phyloP scores from a whole-genome alignment of 2,113 vertebrate species.

The Periophthalmus modestus region DNA sequence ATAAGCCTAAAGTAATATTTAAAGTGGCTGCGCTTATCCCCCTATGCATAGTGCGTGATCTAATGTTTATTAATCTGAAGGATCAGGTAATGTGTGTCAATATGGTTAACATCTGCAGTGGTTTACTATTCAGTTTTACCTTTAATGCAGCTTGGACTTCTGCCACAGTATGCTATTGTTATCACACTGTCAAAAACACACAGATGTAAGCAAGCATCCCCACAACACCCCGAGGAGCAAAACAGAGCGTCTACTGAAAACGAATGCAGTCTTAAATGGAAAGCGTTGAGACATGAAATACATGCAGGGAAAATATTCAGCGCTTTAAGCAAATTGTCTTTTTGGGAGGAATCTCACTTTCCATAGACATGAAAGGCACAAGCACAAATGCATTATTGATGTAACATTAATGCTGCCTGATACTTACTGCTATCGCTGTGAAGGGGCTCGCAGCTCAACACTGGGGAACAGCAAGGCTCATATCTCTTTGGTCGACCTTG shows the following conservation, averaged over 20 bases:
- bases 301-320: constrained; percentile 39
- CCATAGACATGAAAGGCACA: constrained; percentile 19
- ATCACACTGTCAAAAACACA: constrained; percentile 76
- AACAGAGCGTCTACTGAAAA: constrained; percentile 45
- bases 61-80: constrained; percentile 7
- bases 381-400: constrained; percentile 22
- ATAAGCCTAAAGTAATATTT: background rate
- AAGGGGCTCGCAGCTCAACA: constrained; percentile 16
- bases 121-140: constrained; percentile 72
- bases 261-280: constrained; percentile 51
- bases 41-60: background rate
- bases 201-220: constrained; percentile 51
- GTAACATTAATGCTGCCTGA: constrained; percentile 21
- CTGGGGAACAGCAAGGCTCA: constrained; percentile 14
- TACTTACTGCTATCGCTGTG: constrained; percentile 11
- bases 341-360: constrained; percentile 23
- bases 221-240: constrained; percentile 55
- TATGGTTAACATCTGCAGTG: constrained; percentile 77
- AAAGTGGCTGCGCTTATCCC: background rate
- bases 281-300: constrained; percentile 55
- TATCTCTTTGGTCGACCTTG: constrained; percentile 39
- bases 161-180: constrained; percentile 79
- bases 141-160: constrained; percentile 84
- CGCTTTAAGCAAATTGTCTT: constrained; percentile 34
- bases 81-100: constrained; percentile 67